Conservation (phyloP, 2,797 vertebrate genomes). For the Myotis myotis region DNA sequence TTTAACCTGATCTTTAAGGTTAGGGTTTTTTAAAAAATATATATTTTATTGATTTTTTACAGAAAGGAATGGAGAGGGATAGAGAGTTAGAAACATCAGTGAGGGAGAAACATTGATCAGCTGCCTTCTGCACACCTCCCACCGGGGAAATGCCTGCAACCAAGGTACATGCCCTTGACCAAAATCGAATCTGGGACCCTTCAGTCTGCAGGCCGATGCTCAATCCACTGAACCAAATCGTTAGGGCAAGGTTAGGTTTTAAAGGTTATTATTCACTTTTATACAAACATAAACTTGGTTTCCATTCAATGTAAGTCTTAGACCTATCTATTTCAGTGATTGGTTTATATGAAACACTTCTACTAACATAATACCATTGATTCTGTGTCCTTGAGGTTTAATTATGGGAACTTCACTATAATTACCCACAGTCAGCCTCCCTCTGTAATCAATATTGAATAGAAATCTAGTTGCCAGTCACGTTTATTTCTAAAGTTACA, state of each 20-base stretch:
- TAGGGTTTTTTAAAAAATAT: background rate
- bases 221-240: too few relatives aligned
- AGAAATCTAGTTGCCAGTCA: conserved; percentile 8
- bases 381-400: conserved; percentile 30
- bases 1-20: background rate
- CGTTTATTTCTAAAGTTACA: background rate
- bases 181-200: too few relatives aligned
- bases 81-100: too few relatives aligned
- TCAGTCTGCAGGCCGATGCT: too few relatives aligned
- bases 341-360: background rate
- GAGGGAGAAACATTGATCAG: too few relatives aligned
- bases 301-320: background rate
- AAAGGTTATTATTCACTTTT: conserved; percentile 25
- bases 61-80: too few relatives aligned
- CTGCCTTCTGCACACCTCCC: too few relatives aligned
- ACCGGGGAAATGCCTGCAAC: too few relatives aligned
- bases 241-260: background rate
- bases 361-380: conserved; percentile 23
- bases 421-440: background rate
- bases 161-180: too few relatives aligned
- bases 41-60: too few relatives aligned
- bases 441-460: background rate
- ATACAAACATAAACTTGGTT: background rate
- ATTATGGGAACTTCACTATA: background rate
- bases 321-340: background rate